Base-by-base conservation (phyloP, 1,140 invertebrate species). In the Aporrectodea caliginosa region DNA sequence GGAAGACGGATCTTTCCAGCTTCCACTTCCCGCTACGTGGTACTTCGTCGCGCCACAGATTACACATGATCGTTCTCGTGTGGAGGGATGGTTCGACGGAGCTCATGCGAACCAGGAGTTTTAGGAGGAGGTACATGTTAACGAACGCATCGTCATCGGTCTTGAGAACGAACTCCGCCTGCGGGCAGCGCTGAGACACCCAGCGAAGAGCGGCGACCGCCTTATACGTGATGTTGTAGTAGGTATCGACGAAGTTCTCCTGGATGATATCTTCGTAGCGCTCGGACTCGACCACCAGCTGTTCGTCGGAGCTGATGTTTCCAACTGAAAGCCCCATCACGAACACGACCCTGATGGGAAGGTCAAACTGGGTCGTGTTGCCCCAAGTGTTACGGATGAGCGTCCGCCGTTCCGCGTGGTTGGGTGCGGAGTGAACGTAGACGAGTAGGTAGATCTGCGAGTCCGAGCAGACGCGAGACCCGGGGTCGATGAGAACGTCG, bases 101-200 rank as follows among this genome's bases (percentile, higher is more conserved):
- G 6, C 6, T 12, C 43, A 58, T 58, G 22, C 43, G 43, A 58
- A 6, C 6, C 43, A 58, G 43, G 22, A 58, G 43, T 22, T 22
- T 2, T 22, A 58, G 22, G 2, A 77, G 35, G 30, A 16, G 1
- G 34, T 91, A 91, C 14, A 94, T 83, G 87, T 94, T 92, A 29
- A 94, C 90, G 35, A 93, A 91, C 80, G 93, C 93, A 84, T 96
- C 94, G 86, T 95, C 94, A 86, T 96, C 94, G 87, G 94, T 92
- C 90, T 96, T 96, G 16, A 95, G 90, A 16, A 95, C 90, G 83
- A 91, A 93, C 77, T 91, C 88, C 0, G 91, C 89, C 31, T 90
- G 87, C 6, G 84, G 82, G 85, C 94, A 95, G 81, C 90, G 88
- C 12, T 86, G 87, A 0, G 89, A 84, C 0, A 91, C 92, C 94